Conservation (phyloP, 2,113 vertebrate species). For the Atrichornis clamosus region DNA sequence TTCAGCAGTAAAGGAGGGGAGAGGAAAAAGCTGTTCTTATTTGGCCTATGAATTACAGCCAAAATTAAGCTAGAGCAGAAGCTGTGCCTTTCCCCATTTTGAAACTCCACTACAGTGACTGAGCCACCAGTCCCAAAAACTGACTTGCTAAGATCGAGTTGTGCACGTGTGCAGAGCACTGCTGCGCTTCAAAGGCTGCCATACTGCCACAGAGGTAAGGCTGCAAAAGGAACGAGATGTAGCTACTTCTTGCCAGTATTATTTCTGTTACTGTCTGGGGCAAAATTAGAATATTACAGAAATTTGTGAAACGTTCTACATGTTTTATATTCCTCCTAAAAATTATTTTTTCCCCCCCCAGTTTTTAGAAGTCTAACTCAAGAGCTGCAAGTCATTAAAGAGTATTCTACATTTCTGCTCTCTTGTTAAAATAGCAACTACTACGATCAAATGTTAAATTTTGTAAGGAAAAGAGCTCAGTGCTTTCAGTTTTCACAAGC, state of each 20-base stretch:
- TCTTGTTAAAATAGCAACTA: slow-evolving; percentile 16
- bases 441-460: slow-evolving; percentile 7
- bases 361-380: not conserved
- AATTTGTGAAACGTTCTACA: not conserved
- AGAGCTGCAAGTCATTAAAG: not conserved
- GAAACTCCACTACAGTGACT: not conserved
- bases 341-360: not conserved
- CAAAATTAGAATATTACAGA: slow-evolving; percentile 2
- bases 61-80: not conserved
- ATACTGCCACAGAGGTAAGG: not conserved
- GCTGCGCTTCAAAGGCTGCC: not conserved
- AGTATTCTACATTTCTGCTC: not conserved
- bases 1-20: not conserved
- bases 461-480: not conserved
- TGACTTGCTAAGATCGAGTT: not conserved
- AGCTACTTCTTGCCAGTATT: not conserved
- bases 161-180: accelerated
- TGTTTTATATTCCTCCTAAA: not conserved
- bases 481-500: not conserved
- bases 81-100: not conserved
- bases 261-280: not conserved
- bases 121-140: not conserved
- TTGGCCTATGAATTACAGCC: not conserved
- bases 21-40: not conserved
- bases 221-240: not conserved